Evolutionary conservation across 1,140 invertebrate species (phyloP).

Genomic region (Elysia chlorotica): DNA sequence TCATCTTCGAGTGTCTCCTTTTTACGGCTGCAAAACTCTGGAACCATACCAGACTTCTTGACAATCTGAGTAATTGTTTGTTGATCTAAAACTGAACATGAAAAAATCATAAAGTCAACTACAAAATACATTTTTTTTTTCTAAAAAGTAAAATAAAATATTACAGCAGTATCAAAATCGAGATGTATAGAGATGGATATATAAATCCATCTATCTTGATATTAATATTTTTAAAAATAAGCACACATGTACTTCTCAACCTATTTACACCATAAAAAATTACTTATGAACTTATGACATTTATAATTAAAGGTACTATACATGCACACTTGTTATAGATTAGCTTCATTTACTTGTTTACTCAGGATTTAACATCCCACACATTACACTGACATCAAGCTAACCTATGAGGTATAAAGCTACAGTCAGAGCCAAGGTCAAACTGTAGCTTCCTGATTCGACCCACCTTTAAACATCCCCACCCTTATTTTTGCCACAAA

Average conservation of each 20-base stretch:
- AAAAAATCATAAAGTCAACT: not conserved
- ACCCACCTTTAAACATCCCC: not conserved
- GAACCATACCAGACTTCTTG: conserved; percentile 32
- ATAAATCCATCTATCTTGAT: not conserved
- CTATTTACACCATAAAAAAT: not conserved
- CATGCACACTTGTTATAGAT: no score
- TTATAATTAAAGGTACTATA: no score
- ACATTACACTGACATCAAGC: not conserved
- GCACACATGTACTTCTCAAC: not conserved
- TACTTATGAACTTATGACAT: not conserved
- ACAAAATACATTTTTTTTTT: not conserved
- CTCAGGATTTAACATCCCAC: no score
- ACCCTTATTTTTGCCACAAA: not conserved
- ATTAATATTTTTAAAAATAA: not conserved
- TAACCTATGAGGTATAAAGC: not conserved
- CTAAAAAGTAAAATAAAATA: not conserved
- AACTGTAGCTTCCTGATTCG: not conserved
- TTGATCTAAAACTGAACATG: conserved; percentile 20
- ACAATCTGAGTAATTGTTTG: conserved; percentile 28
- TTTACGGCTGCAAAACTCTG: conserved; percentile 9
- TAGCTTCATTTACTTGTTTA: no score
- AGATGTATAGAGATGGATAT: no score
- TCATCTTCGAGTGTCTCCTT: conserved; percentile 19
- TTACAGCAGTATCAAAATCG: not conserved
- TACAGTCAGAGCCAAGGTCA: not conserved